phyloP scores from a whole-genome alignment of 2,797 vertebrate genomes.

The Cetoscarus ocellatus region DNA sequence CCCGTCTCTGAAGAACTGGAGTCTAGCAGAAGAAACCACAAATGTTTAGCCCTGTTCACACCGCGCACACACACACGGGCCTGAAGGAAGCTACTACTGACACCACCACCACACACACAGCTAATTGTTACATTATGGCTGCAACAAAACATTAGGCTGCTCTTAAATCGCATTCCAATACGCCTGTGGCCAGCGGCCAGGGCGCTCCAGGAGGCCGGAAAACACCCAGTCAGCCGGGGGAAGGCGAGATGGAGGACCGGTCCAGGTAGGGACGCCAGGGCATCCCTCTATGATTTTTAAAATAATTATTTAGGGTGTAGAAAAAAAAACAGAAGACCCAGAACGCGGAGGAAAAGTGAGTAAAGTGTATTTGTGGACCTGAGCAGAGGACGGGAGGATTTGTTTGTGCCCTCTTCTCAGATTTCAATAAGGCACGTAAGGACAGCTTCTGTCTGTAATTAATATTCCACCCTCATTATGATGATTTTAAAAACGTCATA shows the following conservation, averaged over 20 bases:
- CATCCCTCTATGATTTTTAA: not conserved
- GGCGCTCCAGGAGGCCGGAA: conserved; percentile 36
- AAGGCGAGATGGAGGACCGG: conserved; percentile 10
- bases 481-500: too few relatives aligned
- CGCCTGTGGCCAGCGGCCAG: conserved; percentile 44
- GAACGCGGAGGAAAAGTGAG: not conserved
- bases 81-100: conserved; percentile 16
- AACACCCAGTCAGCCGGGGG: conserved; percentile 6
- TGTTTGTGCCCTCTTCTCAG: conserved; percentile 1
- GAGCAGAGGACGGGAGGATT: not conserved
- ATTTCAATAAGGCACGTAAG: too few relatives aligned
- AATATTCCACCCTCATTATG: too few relatives aligned
- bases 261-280: conserved; percentile 12
- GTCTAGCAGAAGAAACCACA: conserved; percentile 20
- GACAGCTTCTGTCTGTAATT: conserved; percentile 26
- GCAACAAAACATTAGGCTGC: conserved; percentile 74
- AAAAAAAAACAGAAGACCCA: not conserved
- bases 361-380: not conserved
- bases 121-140: conserved; percentile 83
- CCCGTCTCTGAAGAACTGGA: not conserved
- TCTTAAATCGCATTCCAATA: conserved; percentile 79
- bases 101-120: conserved; percentile 35
- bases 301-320: not conserved
- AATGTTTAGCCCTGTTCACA: conserved; percentile 40
- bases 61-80: conserved; percentile 24